These are phyloP conservation scores for Napeogenes inachia DNA, from an alignment of 2,888 invertebrate genomes.

Conservation along the genomic window DNA sequence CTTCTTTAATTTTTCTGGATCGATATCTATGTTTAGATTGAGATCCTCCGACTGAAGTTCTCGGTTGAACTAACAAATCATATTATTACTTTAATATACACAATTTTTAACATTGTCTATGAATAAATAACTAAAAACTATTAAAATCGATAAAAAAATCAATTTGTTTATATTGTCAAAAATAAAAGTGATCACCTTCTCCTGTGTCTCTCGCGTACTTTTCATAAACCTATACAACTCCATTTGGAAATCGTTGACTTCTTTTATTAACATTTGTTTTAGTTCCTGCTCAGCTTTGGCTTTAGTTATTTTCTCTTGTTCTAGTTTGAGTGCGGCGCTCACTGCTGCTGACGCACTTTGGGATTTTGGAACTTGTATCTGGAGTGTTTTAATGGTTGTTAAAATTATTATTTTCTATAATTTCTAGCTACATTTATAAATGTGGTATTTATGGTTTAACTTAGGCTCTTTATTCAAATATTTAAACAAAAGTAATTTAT, in stretches of 20 bases:
- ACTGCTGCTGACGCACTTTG: conserved; percentile 34
- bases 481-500: no score
- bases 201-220: conserved; percentile 71
- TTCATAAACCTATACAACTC: conserved; percentile 80
- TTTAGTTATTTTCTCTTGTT: conserved; percentile 56
- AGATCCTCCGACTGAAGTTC: conserved; percentile 54
- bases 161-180: no score
- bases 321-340: conserved; percentile 56
- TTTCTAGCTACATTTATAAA: no score
- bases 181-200: conserved; percentile 50
- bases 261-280: conserved; percentile 80
- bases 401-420: background rate
- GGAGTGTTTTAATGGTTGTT: conserved; percentile 36
- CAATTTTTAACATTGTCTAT: background rate
- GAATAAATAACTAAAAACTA: background rate
- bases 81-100: background rate
- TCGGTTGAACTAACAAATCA: conserved; percentile 48
- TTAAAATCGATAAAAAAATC: no score
- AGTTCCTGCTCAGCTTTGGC: conserved; percentile 64
- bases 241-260: conserved; percentile 80
- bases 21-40: conserved; percentile 45
- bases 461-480: no score
- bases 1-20: conserved; percentile 52
- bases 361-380: conserved; percentile 14
- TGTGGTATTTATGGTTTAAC: no score